These are phyloP conservation scores for Augiades crinisus DNA, from an alignment of 2,888 invertebrate genomes.

Conservation along the genomic window DNA sequence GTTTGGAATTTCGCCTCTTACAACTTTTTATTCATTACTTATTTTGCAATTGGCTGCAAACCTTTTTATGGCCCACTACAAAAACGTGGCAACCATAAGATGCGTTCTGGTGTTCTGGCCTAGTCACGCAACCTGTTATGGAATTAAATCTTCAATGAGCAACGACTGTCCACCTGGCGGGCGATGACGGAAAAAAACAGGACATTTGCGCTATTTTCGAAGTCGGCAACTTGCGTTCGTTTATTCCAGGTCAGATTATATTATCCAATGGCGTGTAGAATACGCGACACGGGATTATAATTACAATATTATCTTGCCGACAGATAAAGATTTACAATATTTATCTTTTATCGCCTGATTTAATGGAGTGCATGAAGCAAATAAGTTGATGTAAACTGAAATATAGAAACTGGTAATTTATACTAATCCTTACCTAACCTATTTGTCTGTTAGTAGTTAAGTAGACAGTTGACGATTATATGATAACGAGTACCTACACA, in stretches of 20 bases:
- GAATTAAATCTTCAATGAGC: constrained; percentile 12
- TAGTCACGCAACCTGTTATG: constrained; percentile 16
- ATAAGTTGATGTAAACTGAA: background rate
- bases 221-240: background rate
- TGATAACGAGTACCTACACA: background rate
- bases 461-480: background rate
- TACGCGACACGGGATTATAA: background rate
- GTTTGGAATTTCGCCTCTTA: too few species aligned
- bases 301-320: background rate
- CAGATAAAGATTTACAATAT: background rate
- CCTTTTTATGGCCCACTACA: background rate
- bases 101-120: constrained; percentile 1
- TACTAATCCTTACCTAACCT: background rate
- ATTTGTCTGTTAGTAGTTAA: background rate
- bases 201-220: background rate
- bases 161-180: constrained; percentile 3
- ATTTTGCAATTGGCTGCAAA: too few species aligned
- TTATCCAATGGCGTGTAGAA: background rate
- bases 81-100: constrained; percentile 8
- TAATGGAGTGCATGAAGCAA: background rate
- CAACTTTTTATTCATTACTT: too few species aligned
- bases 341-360: background rate
- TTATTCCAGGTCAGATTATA: constrained; percentile 5
- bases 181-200: constrained; percentile 1
- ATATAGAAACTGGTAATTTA: background rate